A percentile compares a stretch with the other conserved stretches of the same genome.
phyloP scores from a whole-genome alignment of 1,140 invertebrate genomes.

The Linepithema humile region DNA sequence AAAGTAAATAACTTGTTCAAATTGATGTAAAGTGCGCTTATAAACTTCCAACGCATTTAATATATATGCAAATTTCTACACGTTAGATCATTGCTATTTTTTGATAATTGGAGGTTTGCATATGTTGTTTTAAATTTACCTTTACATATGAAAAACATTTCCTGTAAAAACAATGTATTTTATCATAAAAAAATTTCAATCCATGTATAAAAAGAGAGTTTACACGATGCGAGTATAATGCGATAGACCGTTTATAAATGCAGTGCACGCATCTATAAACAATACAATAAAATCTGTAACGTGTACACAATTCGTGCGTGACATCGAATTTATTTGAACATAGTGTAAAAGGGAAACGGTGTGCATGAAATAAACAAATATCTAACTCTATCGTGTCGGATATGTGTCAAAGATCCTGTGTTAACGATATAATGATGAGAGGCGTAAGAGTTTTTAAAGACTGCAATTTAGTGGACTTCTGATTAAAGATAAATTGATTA shows the following conservation, averaged over 20 bases:
- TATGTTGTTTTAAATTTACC: slow-evolving; percentile 11
- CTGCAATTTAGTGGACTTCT: background rate
- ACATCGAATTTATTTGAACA: slow-evolving; percentile 61
- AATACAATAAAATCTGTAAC: slow-evolving; percentile 69
- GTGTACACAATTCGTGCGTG: slow-evolving; percentile 46
- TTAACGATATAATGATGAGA: background rate
- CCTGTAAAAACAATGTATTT: no score
- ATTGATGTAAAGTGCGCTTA: background rate
- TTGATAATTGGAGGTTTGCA: slow-evolving; percentile 1
- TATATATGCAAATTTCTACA: no score
- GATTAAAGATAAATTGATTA: slow-evolving; percentile 6
- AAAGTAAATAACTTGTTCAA: background rate
- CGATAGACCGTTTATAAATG: slow-evolving; percentile 34
- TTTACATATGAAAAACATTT: background rate
- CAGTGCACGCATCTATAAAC: slow-evolving; percentile 52
- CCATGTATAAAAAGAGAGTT: background rate
- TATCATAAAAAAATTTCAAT: slow-evolving; percentile 12
- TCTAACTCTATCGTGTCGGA: background rate
- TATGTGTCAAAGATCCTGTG: background rate
- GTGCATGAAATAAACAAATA: slow-evolving; percentile 58
- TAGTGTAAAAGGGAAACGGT: slow-evolving; percentile 6
- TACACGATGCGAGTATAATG: slow-evolving; percentile 25
- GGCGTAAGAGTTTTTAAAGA: background rate
- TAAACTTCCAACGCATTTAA: background rate
- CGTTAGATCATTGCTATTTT: no score